Conservation (phyloP, 92 coral and sea anemone species). For the Pocillopora meandrina region DNA sequence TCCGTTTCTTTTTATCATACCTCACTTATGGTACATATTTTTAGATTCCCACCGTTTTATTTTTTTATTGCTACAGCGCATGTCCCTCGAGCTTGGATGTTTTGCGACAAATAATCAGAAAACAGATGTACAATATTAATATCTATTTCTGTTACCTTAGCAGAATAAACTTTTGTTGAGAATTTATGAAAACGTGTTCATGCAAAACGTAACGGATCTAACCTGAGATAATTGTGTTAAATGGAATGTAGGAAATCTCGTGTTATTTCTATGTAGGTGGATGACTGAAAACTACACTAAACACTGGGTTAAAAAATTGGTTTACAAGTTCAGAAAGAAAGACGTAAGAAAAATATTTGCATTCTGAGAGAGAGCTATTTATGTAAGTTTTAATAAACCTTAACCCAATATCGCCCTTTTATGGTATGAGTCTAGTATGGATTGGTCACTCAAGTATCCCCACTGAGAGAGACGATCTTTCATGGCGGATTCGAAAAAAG, state of each 20-base stretch:
- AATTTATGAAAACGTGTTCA: no score
- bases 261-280: no score
- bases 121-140: not conserved
- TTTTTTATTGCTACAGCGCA: no score
- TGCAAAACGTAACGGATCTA: no score
- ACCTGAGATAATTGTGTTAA: no score
- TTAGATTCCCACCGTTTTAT: no score
- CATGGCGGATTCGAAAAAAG: slow-evolving; percentile 54
- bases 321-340: not conserved
- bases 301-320: no score
- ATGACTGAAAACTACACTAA: no score
- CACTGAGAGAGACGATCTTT: not conserved
- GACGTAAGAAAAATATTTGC: not conserved
- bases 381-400: not conserved
- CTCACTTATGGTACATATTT: no score
- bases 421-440: not conserved
- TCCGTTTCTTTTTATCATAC: no score
- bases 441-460: not conserved
- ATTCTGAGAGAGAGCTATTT: not conserved
- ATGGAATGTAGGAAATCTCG: no score
- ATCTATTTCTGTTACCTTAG: not conserved
- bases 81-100: not conserved
- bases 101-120: not conserved
- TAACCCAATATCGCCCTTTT: not conserved
- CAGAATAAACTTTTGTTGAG: no score